Evolutionary conservation across 64 coral and sea anemone species (phyloP).

Genomic region (Pachyseris speciosa): DNA sequence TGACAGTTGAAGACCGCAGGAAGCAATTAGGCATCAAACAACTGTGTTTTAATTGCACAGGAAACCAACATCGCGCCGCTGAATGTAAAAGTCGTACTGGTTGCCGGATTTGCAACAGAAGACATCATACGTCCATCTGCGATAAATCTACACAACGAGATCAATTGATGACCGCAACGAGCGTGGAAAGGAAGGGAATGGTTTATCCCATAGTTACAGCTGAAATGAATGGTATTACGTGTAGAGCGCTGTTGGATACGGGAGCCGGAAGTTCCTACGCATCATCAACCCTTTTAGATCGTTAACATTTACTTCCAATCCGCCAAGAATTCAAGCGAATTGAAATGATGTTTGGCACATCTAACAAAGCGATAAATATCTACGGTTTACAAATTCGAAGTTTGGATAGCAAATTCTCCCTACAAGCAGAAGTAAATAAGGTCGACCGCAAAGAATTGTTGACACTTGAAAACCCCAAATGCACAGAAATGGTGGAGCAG

Average conservation of each 20-base stretch:
- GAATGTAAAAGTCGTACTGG: slow-evolving; percentile 36
- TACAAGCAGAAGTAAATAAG: slow-evolving; percentile 39
- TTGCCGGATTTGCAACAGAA: slow-evolving; percentile 44
- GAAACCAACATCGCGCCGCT: slow-evolving; percentile 38
- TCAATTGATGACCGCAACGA: neutral
- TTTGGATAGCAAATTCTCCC: slow-evolving; percentile 38
- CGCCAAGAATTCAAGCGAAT: slow-evolving; percentile 40
- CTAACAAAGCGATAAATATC: slow-evolving; percentile 33
- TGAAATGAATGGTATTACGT: slow-evolving; percentile 40
- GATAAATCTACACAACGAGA: neutral
- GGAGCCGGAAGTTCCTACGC: no score
- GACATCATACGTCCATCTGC: slow-evolving; percentile 41
- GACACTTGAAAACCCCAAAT: slow-evolving; percentile 29
- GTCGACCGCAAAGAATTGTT: slow-evolving; percentile 45
- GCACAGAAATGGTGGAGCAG: slow-evolving; percentile 26
- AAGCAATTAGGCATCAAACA: slow-evolving; percentile 8
- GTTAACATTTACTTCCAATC: neutral
- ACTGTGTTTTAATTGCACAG: no score
- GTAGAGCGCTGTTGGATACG: slow-evolving; percentile 22
- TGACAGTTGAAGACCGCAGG: neutral
- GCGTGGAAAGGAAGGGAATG: slow-evolving; percentile 20
- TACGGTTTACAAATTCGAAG: neutral
- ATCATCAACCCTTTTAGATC: slow-evolving; percentile 39
- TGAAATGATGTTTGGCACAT: slow-evolving; percentile 55
- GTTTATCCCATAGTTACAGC: slow-evolving; percentile 42